phyloP scores from a whole-genome alignment of 2,797 vertebrate genomes.

The Neosilurus mollespiculum region DNA sequence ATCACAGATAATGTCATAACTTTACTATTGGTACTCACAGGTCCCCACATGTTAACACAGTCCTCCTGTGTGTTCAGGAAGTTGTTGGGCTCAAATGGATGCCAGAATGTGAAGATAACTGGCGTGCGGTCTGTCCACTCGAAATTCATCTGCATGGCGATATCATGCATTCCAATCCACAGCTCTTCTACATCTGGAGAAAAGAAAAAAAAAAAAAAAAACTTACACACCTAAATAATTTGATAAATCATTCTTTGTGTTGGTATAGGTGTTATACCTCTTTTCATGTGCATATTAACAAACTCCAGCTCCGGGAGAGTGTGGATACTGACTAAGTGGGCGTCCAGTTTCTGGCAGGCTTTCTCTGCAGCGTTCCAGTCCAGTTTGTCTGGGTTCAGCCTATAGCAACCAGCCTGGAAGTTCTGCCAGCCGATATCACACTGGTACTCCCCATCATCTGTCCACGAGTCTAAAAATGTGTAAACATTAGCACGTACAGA shows the following conservation, averaged over 20 bases:
- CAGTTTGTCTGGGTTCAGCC: slow-evolving; percentile 81
- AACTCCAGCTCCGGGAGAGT: slow-evolving; percentile 90
- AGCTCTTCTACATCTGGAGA: slow-evolving; percentile 86
- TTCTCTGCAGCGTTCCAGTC: slow-evolving; percentile 88
- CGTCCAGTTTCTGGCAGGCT: slow-evolving; percentile 84
- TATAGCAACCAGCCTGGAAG: slow-evolving; percentile 93
- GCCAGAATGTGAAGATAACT: slow-evolving; percentile 94
- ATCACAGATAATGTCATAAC: not conserved
- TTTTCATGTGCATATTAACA: slow-evolving; percentile 84
- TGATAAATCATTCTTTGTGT: not conserved
- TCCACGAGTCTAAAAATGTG: slow-evolving; percentile 78
- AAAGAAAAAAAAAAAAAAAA: not conserved
- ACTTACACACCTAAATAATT: not conserved
- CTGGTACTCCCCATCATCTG: slow-evolving; percentile 77
- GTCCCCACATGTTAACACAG: slow-evolving; percentile 94
- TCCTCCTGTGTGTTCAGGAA: slow-evolving; percentile 91
- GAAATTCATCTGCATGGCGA: slow-evolving; percentile 94
- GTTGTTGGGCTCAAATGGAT: slow-evolving; percentile 96
- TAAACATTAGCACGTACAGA: not conserved
- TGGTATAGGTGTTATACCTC: slow-evolving; percentile 68
- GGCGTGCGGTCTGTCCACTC: slow-evolving; percentile 93
- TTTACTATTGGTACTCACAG: slow-evolving; percentile 75
- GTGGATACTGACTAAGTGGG: slow-evolving; percentile 92
- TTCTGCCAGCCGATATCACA: slow-evolving; percentile 91
- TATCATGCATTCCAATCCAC: slow-evolving; percentile 95